Conservation (phyloP, 2,888 invertebrate species). For the Microctonus brassicae region DNA sequence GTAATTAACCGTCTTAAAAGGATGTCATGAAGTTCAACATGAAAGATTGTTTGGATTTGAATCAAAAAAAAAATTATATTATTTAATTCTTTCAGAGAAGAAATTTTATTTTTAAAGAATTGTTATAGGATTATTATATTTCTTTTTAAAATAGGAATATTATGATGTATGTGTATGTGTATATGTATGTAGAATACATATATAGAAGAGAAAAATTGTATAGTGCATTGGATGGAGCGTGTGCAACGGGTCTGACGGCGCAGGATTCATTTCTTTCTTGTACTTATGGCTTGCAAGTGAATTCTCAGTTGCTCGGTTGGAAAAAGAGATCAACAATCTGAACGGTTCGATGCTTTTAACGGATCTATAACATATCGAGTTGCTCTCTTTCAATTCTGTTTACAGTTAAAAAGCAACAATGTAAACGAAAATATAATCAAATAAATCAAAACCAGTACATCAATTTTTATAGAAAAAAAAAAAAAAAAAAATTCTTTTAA, state of each 20-base stretch:
- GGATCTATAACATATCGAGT: constrained; percentile 25
- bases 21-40: neutral
- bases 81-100: no score
- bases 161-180: neutral
- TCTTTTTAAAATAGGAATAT: neutral
- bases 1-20: neutral
- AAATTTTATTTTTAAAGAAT: no score
- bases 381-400: constrained; percentile 18
- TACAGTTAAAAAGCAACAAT: constrained; percentile 5
- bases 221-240: constrained; percentile 20
- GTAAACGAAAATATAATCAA: constrained; percentile 4
- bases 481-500: no score
- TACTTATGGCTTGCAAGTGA: constrained; percentile 3
- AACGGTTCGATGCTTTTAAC: constrained; percentile 33
- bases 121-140: no score
- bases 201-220: neutral
- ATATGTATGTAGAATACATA: no score
- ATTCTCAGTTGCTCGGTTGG: constrained; percentile 11
- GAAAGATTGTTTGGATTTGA: no score
- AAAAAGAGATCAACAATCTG: constrained; percentile 34
- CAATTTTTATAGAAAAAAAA: neutral
- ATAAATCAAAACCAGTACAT: no score
- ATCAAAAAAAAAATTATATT: no score
- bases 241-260: constrained; percentile 21
- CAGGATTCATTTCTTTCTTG: neutral